Conservation (phyloP, 2,113 vertebrate species). For the Lagopus muta region DNA sequence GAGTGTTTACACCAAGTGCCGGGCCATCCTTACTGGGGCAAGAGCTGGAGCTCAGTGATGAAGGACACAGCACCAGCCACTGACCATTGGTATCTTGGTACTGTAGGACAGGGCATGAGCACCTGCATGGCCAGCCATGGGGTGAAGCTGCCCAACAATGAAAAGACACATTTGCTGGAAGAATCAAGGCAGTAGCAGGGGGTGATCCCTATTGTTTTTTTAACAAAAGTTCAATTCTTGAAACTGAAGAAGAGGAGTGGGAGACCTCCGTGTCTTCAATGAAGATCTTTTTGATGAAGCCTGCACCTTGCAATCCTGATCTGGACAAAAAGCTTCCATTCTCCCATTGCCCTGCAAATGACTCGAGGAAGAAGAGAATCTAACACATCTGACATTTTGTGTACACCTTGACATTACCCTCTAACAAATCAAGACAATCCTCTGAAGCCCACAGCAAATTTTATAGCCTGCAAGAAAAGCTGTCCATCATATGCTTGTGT, state of each 20-base stretch:
- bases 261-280: neutral
- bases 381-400: neutral
- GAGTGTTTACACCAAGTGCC: neutral
- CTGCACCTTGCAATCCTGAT: neutral
- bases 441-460: neutral
- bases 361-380: neutral
- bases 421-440: neutral
- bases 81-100: rapidly evolving
- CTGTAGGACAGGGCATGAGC: neutral
- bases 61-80: rapidly evolving
- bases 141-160: neutral
- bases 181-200: neutral
- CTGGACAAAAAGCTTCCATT: neutral
- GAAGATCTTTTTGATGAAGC: neutral
- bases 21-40: neutral
- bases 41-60: neutral
- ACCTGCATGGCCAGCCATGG: rapidly evolving
- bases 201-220: neutral
- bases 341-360: neutral
- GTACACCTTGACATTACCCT: neutral
- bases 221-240: neutral
- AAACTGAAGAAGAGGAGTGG: neutral
- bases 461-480: neutral
- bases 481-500: neutral
- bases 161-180: neutral